Evolutionary conservation across 2,797 vertebrate species (phyloP).

Genomic region (Microchirus variegatus): DNA sequence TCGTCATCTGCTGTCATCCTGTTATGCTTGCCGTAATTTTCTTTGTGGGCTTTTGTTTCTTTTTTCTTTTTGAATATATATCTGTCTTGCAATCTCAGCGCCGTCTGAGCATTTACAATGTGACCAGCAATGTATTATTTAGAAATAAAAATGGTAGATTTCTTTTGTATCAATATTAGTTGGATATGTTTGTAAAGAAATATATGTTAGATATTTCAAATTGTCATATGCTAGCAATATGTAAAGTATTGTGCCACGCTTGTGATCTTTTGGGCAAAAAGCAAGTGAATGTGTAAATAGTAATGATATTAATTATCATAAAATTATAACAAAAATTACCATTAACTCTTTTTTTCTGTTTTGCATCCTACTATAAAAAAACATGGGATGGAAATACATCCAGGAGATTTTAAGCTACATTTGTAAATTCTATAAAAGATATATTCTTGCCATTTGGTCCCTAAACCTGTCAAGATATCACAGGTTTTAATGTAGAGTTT

Average conservation of each 20-base stretch:
- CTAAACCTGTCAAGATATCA: constrained; percentile 82
- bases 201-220: constrained; percentile 91
- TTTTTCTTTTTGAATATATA: constrained; percentile 48
- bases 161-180: constrained; percentile 80
- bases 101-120: constrained; percentile 77
- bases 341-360: constrained; percentile 78
- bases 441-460: constrained; percentile 86
- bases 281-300: constrained; percentile 92
- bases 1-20: constrained; percentile 41
- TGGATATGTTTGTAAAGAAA: constrained; percentile 88
- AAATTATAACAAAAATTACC: constrained; percentile 68
- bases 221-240: constrained; percentile 95
- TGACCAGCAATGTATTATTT: constrained; percentile 80
- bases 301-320: constrained; percentile 79
- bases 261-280: constrained; percentile 89
- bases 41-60: constrained; percentile 56
- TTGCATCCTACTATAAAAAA: constrained; percentile 80
- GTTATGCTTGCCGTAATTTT: constrained; percentile 60
- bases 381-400: constrained; percentile 50
- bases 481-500: constrained; percentile 85
- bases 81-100: constrained; percentile 71
- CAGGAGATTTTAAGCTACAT: constrained; percentile 77
- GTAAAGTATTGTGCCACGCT: constrained; percentile 90
- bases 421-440: constrained; percentile 83
- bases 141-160: constrained; percentile 68